These are phyloP conservation scores for Callyntrura sp. DNA, from an alignment of 2,888 invertebrate species.

Conservation along the genomic window DNA sequence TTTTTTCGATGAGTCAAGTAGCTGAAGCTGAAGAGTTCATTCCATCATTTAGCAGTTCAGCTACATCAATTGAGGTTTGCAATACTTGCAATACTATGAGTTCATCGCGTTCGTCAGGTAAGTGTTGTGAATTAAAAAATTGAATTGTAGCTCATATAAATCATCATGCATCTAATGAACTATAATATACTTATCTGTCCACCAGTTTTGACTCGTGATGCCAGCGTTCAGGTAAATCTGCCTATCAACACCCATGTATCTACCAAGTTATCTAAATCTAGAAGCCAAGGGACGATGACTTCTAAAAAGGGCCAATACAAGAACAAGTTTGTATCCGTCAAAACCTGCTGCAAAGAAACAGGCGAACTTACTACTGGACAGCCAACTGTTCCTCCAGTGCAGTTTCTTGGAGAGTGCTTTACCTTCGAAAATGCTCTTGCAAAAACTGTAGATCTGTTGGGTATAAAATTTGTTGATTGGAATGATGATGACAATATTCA, in stretches of 20 bases:
- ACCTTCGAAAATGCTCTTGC: conserved; percentile 53
- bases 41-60: background rate
- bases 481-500: background rate
- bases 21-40: background rate
- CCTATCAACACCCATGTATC: background rate
- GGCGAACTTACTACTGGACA: background rate
- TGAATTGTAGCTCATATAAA: background rate
- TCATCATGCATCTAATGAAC: background rate
- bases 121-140: background rate
- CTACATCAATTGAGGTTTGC: background rate
- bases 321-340: background rate
- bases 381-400: background rate
- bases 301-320: background rate
- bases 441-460: background rate
- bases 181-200: background rate
- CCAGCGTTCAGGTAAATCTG: conserved; percentile 38
- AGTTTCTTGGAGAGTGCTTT: conserved; percentile 45
- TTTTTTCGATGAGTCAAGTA: background rate
- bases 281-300: conserved; percentile 39
- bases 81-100: background rate
- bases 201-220: background rate
- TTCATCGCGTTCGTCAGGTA: background rate
- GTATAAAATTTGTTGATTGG: conserved; percentile 29
- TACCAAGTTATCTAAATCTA: background rate
- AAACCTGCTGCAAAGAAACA: conserved; percentile 44